These are phyloP conservation scores for Ostrea edulis DNA, from an alignment of 1,140 invertebrate species.

Conservation along the genomic window DNA sequence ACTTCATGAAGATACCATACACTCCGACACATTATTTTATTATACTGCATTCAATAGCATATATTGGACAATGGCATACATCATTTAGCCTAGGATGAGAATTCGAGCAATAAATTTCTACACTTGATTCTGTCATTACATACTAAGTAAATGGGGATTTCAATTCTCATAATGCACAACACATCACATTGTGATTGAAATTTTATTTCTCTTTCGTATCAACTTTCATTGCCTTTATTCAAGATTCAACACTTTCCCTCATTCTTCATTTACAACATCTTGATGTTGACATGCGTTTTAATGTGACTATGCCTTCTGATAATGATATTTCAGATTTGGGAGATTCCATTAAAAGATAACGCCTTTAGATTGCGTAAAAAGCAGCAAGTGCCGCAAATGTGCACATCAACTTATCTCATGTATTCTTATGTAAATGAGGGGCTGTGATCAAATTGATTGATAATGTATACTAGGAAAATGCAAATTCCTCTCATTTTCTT, in stretches of 20 bases:
- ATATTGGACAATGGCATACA: constrained; percentile 2
- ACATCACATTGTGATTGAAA: not conserved
- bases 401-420: constrained; percentile 14
- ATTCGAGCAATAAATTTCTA: not conserved
- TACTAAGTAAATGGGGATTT: not conserved
- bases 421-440: constrained; percentile 25
- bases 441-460: constrained; percentile 32
- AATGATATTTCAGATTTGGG: constrained; percentile 11
- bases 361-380: not conserved
- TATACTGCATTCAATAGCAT: not conserved
- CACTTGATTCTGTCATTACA: not conserved
- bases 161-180: not conserved
- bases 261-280: not conserved
- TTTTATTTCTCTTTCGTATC: constrained; percentile 9
- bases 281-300: constrained; percentile 27
- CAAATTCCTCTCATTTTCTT: constrained; percentile 19
- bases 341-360: constrained; percentile 29
- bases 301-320: not conserved
- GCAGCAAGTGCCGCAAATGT: constrained; percentile 13
- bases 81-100: not conserved
- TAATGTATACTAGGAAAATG: constrained; percentile 22
- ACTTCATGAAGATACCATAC: not conserved
- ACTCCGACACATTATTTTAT: not conserved
- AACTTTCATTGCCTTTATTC: constrained; percentile 3
- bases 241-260: constrained; percentile 21